Evolutionary conservation across 2,113 vertebrate genomes (phyloP).

Genomic region (Colius striatus): DNA sequence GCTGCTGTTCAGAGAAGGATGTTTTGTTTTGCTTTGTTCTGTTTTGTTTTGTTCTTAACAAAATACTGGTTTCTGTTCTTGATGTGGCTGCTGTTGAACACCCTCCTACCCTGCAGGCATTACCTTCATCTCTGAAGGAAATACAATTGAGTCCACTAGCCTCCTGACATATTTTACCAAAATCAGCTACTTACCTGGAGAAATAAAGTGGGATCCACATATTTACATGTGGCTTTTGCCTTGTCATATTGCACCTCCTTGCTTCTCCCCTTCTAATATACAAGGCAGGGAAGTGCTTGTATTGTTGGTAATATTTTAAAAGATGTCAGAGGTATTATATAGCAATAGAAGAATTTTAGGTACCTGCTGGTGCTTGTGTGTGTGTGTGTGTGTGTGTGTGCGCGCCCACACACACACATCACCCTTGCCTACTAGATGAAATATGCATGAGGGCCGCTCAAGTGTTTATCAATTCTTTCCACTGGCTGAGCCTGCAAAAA

Average conservation of each 20-base stretch:
- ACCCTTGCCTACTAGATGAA: conserved; percentile 5
- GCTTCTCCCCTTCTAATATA: background rate
- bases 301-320: background rate
- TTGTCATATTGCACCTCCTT: background rate
- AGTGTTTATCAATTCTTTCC: conserved; percentile 56
- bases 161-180: background rate
- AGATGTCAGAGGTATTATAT: background rate
- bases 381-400: background rate
- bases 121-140: background rate
- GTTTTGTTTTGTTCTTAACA: background rate
- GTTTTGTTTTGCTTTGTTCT: background rate
- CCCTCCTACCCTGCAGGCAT: background rate
- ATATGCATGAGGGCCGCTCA: background rate
- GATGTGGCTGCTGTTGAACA: background rate
- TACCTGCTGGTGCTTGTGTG: background rate
- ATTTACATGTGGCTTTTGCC: background rate
- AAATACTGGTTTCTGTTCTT: background rate
- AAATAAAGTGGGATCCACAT: background rate
- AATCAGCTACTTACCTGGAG: background rate
- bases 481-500: conserved; percentile 42
- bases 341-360: background rate
- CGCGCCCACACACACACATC: fast-evolving
- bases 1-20: background rate
- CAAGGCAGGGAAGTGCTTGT: background rate
- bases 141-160: background rate